phyloP scores from a whole-genome alignment of 2,888 invertebrate species.

The Caradrina kadenii region DNA sequence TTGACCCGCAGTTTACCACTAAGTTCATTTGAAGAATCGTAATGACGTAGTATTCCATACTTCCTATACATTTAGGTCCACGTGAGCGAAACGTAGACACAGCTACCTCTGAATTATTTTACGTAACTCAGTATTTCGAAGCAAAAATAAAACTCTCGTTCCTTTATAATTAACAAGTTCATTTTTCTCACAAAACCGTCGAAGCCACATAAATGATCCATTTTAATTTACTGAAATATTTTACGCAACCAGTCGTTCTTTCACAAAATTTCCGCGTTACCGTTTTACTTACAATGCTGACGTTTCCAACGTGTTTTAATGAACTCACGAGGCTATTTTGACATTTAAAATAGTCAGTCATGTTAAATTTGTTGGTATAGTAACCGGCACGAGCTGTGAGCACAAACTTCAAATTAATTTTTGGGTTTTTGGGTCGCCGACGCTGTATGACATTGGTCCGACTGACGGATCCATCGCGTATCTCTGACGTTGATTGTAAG shows the following conservation, averaged over 20 bases:
- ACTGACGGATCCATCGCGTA: no score
- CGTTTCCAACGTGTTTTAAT: conserved; percentile 5
- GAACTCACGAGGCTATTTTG: not conserved
- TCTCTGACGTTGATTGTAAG: no score
- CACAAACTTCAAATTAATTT: no score
- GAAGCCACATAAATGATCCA: conserved; percentile 3
- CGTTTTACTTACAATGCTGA: not conserved
- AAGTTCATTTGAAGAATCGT: no score
- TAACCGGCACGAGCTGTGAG: no score
- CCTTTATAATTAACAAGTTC: not conserved
- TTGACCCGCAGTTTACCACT: no score
- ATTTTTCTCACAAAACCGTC: not conserved
- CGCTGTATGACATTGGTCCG: no score
- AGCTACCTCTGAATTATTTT: not conserved
- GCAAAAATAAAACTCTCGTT: not conserved
- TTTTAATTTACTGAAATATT: not conserved
- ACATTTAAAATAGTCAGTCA: not conserved
- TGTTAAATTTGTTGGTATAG: not conserved
- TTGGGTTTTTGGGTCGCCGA: no score
- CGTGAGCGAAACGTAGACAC: no score
- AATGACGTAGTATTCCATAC: no score
- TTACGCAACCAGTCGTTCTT: conserved; percentile 5
- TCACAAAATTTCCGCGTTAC: not conserved
- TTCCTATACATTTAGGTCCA: no score
- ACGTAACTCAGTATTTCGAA: not conserved